These are phyloP conservation scores for Himalopsyche phryganea DNA, from an alignment of 1,140 invertebrate species.

Conservation along the genomic window DNA sequence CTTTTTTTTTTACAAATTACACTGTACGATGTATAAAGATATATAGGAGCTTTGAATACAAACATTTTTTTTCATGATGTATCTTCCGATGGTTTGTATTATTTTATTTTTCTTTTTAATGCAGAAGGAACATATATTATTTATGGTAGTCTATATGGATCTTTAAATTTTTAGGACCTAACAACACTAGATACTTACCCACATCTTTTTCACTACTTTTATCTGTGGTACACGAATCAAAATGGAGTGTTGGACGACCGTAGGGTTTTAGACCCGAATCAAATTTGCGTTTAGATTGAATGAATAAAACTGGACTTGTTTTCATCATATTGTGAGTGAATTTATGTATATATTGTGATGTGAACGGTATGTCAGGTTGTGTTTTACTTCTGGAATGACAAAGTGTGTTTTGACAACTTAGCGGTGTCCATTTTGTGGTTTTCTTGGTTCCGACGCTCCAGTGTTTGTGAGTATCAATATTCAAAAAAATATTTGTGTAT, in stretches of 20 bases:
- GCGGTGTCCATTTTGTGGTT: constrained; percentile 28
- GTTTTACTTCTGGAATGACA: constrained; percentile 13
- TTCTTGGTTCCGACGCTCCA: constrained; percentile 20
- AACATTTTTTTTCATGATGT: too few relatives aligned
- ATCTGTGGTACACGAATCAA: constrained; percentile 9
- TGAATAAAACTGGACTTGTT: constrained; percentile 8
- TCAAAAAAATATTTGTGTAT: not conserved
- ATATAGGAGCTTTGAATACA: too few relatives aligned
- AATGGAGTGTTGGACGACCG: constrained; percentile 18
- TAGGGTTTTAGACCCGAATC: constrained; percentile 19
- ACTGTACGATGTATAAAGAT: too few relatives aligned
- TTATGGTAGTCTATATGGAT: too few relatives aligned
- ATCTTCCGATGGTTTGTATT: too few relatives aligned
- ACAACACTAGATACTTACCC: too few relatives aligned
- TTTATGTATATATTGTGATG: not conserved
- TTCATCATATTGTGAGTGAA: not conserved
- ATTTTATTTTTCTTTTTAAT: too few relatives aligned
- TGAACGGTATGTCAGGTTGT: constrained; percentile 6
- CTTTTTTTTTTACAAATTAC: too few relatives aligned
- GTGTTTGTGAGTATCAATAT: constrained; percentile 19
- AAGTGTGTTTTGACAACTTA: constrained; percentile 26
- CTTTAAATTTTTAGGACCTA: too few relatives aligned
- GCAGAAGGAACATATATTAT: too few relatives aligned
- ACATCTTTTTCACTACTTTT: too few relatives aligned
- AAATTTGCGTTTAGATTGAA: constrained; percentile 16